A percentile compares a stretch with the other conserved stretches of the same genome.
phyloP scores from a whole-genome alignment of 2,113 vertebrate genomes.

The Octodon degus region DNA sequence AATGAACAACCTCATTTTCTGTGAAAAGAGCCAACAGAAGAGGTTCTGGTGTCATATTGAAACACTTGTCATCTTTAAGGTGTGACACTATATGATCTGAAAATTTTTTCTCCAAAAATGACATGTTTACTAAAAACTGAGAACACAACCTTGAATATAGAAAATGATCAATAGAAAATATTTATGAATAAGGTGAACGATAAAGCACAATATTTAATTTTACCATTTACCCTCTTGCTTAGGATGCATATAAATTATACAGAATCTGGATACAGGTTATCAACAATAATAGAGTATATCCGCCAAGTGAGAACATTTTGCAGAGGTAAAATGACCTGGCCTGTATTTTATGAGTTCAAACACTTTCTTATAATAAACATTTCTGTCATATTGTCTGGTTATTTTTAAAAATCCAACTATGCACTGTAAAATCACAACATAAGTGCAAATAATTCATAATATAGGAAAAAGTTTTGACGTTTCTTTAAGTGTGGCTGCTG shows the following conservation, averaged over 20 bases:
- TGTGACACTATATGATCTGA: not conserved
- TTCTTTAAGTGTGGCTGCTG: not conserved
- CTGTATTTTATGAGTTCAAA: slow-evolving; percentile 9
- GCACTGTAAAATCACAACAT: not conserved
- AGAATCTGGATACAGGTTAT: not conserved
- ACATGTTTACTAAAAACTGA: not conserved
- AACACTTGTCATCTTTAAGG: not conserved
- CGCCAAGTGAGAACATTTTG: not conserved
- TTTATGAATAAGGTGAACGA: not conserved
- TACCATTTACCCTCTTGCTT: not conserved
- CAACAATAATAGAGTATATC: not conserved
- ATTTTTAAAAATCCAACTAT: not conserved
- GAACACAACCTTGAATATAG: not conserved
- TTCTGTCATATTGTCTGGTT: not conserved
- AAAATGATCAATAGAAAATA: not conserved
- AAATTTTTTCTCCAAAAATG: not conserved
- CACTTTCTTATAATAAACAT: not conserved
- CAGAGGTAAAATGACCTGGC: not conserved
- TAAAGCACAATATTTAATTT: not conserved
- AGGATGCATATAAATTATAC: not conserved
- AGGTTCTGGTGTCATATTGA: not conserved
- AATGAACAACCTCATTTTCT: not conserved
- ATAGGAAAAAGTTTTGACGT: not conserved
- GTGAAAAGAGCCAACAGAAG: not conserved
- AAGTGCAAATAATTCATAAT: not conserved